These are phyloP conservation scores for Drosophila mayri DNA, from an alignment of 1,140 invertebrate species.

Conservation along the genomic window DNA sequence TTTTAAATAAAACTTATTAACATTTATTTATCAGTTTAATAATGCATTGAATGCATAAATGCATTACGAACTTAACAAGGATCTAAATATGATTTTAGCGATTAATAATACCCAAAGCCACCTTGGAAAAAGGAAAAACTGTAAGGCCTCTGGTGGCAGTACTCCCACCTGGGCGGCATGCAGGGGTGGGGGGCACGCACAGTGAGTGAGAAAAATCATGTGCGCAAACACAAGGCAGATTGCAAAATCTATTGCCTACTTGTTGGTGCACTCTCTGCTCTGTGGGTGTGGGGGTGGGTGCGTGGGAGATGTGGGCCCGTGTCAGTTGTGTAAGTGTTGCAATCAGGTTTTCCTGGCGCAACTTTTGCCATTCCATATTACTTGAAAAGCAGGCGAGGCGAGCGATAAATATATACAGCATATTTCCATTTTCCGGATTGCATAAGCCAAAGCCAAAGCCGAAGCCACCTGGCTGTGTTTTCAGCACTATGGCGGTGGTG, in stretches of 20 bases:
- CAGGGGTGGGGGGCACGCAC: constrained; percentile 3
- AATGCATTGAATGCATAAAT: too few species aligned
- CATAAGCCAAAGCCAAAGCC: constrained; percentile 24
- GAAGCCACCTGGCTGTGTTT: constrained; percentile 20
- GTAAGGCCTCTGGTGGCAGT: neutral
- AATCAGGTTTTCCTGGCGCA: constrained; percentile 63
- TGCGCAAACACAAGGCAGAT: constrained; percentile 52
- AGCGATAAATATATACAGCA: constrained; percentile 46
- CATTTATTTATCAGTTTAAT: neutral
- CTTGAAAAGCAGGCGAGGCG: constrained; percentile 54
- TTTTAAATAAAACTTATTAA: too few species aligned
- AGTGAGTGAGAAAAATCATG: constrained; percentile 65
- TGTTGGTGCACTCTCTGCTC: constrained; percentile 50
- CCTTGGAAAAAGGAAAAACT: neutral
- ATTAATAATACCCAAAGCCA: neutral
- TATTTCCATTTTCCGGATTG: constrained; percentile 60
- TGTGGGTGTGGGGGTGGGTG: neutral
- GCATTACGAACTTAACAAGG: neutral
- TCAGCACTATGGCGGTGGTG: constrained; percentile 13
- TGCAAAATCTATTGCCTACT: constrained; percentile 68
- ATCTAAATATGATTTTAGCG: neutral
- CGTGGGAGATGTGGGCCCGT: constrained; percentile 1
- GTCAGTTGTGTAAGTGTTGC: constrained; percentile 51
- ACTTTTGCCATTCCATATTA: constrained; percentile 57
- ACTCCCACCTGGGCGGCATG: constrained; percentile 2